Evolutionary conservation across 2,797 vertebrate species (phyloP), one percentile per base, ranked within the genome.

Genomic region (Triplophysa bombifrons): DNA sequence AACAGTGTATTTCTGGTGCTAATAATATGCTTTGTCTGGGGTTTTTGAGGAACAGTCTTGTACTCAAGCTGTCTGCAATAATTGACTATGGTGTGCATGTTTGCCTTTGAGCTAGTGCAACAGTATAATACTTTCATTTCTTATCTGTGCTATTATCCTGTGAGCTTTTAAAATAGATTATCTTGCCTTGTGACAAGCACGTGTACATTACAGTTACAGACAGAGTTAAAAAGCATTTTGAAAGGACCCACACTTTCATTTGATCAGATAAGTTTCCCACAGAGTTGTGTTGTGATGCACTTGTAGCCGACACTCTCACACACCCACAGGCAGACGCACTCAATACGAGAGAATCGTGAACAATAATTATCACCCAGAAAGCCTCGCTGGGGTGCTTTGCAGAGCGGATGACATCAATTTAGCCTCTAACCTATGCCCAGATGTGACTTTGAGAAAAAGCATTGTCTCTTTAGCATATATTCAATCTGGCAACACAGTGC

Each of bases 361-460:
- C 25, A 16, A 38, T 77, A 58, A 69, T 50, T 71, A 51, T 72
- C 68, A 41, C 41, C 41, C 41, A 11, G 41, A 41, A 10, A 22
- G 27, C 34, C 61, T 64, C 4, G 25, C n/a, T 19, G n/a, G 19
- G 25, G 22, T 17, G n/a, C 61, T 72, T 80, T 68, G 46, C 63
- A 63, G 68, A 72, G 73, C 20, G 61, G n/a, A 44, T 55, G 67
- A n/a, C 72, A 66, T 66, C 61, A 41, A 76, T 67, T 58, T 41
- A 55, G 48, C 19, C 30, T 66, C 27, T 74, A 65, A 25, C 50
- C 51, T 63, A 56, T 69, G 81, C 66, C 81, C 63, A 81, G 75
- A 78, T 83, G 81, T 76, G 80, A 61, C 46, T 74, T 65, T 68
- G 55, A 76, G 58, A 38, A 74, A 67, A 50, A 61, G 63, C 71